phyloP scores from a whole-genome alignment of 2,113 vertebrate genomes.

The Nematolebias whitei region DNA sequence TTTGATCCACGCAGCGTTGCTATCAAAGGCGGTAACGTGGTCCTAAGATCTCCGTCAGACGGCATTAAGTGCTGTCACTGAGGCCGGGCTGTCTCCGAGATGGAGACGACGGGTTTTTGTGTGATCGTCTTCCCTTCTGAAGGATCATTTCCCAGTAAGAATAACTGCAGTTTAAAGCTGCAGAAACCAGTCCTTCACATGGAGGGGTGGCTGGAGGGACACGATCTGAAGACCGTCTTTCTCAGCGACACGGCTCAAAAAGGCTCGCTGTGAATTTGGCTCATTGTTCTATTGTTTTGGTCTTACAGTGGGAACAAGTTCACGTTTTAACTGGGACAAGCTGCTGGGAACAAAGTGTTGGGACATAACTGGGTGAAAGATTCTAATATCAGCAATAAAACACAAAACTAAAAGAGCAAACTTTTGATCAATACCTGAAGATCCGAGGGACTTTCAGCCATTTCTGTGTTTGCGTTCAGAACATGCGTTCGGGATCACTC shows the following conservation, averaged over 20 bases:
- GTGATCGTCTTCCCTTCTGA: background rate
- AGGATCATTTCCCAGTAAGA: background rate
- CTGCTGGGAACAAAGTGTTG: background rate
- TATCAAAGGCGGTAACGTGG: conserved; percentile 60
- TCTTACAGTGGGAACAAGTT: background rate
- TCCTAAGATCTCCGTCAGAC: conserved; percentile 50
- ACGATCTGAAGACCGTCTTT: background rate
- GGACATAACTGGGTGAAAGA: background rate
- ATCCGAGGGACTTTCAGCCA: too few relatives aligned
- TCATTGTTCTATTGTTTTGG: conserved; percentile 1
- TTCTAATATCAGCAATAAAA: too few relatives aligned
- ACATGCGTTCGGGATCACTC: too few relatives aligned
- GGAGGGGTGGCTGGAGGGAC: background rate
- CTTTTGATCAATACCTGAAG: too few relatives aligned
- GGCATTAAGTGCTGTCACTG: conserved; percentile 23
- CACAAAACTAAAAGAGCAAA: too few relatives aligned
- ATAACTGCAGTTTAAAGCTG: background rate
- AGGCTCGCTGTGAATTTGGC: background rate
- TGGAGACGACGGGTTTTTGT: conserved; percentile 9
- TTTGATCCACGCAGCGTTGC: conserved; percentile 58
- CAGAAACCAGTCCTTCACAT: background rate
- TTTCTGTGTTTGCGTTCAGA: too few relatives aligned
- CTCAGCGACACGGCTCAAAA: background rate
- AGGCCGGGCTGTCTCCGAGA: conserved; percentile 8
- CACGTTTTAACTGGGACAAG: background rate